A percentile compares a stretch with the other conserved stretches of the same genome.
Evolutionary conservation across 2,888 invertebrate species (phyloP).

Genomic region (Gari tellinella): DNA sequence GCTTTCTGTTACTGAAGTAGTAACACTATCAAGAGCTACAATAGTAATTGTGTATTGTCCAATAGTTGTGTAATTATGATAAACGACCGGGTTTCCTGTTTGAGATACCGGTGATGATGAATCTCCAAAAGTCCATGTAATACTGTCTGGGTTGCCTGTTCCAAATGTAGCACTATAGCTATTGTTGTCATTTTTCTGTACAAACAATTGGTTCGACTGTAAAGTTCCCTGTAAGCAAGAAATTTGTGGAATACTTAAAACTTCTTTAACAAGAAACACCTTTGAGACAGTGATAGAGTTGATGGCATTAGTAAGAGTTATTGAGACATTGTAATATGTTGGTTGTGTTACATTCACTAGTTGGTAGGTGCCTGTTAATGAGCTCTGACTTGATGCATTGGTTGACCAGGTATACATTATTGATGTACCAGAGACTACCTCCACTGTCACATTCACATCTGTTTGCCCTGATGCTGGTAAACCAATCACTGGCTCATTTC

Average conservation of each 20-base stretch:
- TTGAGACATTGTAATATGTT: slow-evolving; percentile 52
- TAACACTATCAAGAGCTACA: too few relatives aligned
- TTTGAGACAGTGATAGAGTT: slow-evolving; percentile 39
- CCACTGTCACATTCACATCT: slow-evolving; percentile 28
- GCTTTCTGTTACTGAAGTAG: too few relatives aligned
- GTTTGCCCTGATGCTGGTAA: slow-evolving; percentile 35
- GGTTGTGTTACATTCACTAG: slow-evolving; percentile 16
- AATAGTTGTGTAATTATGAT: slow-evolving; percentile 39
- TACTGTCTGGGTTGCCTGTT: slow-evolving; percentile 56
- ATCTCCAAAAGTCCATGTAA: slow-evolving; percentile 62
- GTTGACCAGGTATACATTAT: slow-evolving; percentile 49
- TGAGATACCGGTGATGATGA: slow-evolving; percentile 12
- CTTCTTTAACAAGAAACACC: slow-evolving; percentile 54
- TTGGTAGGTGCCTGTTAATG: slow-evolving; percentile 9
- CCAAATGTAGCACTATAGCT: slow-evolving; percentile 47
- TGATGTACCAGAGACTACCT: slow-evolving; percentile 37
- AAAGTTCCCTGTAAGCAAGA: slow-evolving; percentile 46
- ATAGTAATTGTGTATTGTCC: slow-evolving; percentile 51
- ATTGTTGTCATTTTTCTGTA: slow-evolving; percentile 50
- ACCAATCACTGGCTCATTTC: too few relatives aligned
- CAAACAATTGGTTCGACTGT: slow-evolving; percentile 47
- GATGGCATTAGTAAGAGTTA: slow-evolving; percentile 61
- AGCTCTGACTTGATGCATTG: slow-evolving; percentile 37
- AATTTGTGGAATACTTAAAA: slow-evolving; percentile 58
- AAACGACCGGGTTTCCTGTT: slow-evolving; percentile 21